Evolutionary conservation across 1,140 invertebrate genomes (phyloP), one percentile per base, ranked within the genome.

Genomic region (Diachasma alloeum): DNA sequence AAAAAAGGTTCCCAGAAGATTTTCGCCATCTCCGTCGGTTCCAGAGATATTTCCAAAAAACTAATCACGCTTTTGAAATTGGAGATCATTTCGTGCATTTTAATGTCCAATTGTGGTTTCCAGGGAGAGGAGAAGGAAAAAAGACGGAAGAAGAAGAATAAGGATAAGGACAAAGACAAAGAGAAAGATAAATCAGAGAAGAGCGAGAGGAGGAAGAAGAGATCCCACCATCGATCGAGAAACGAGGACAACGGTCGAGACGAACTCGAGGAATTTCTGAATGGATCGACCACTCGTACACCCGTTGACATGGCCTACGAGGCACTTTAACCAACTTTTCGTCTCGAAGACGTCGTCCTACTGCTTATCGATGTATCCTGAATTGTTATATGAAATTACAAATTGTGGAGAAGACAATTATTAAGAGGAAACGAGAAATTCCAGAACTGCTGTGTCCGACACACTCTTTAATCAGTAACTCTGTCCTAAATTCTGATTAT

Each of bases 251-350:
- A 86, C 26, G 87, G 90, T 75, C 85, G 88, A 56, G 91, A 92
- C 75, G 93, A 93, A 81, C 84, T 94, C 6, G 93, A 94, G 81
- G 92, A 94, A 80, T 94, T 94, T 85, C 87, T 93, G 3, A 92
- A 92, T 83, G 92, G 92, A 10, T 84, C 91, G n/a, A 81, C 83
- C 2, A 84, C 83, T 44, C 83, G 87, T 81, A 83, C 86, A 81
- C 83, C 86, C 56, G 82, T 91, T 36, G 91, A 91, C 74, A 81
- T 88, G 44, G 91, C 91, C 67, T 92, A 93, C 76, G 92, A 93
- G 84, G 91, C 91, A 74, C 91, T 93, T 81, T 89, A 89, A 76
- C 31, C 1, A 66, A 69, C 11, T 75, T 39, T 19, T 36, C 19
- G 10, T 77, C n/a, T 53, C 15, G n/a, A 42, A 42, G 39, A 42